Evolutionary conservation across 1,140 invertebrate genomes (phyloP), one percentile per base, ranked within the genome.

Genomic region (Streblospio benedicti): DNA sequence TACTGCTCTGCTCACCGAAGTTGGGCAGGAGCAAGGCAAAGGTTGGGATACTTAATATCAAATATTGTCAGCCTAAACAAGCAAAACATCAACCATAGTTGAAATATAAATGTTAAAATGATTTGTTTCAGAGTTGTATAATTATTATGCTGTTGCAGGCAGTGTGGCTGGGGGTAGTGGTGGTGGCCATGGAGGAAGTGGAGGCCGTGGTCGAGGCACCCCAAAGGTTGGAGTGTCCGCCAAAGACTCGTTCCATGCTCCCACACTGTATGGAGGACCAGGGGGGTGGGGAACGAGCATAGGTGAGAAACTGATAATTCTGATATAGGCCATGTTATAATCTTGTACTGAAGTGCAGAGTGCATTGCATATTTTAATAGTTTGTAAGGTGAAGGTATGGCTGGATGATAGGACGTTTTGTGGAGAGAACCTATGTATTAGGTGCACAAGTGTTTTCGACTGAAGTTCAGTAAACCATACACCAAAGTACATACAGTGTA

Each of bases 131-230:
- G n/a, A 27, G 18, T 52, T 4, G 3, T 25, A 30, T 55, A 44
- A 18, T 49, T 23, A 27, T 51, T 58, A 20, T 51, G 43, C 25
- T 32, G 5, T 58, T 23, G 28, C 16, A 58, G 44, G 56, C 28
- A 25, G n/a, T 2, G 55, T 57, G 5, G 44, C 30, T 1, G 68
- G 70, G 9, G 70, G 67, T 12, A 71, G 70, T 66, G 70, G 70
- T 27, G 70, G 66, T 25, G 70, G 70, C 41, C 70, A 71, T 60
- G 70, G 70, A 20, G 70, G 70, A 12, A 70, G 65, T 57, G 70
- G 70, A 41, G 70, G 70, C 16, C 58, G 70, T 32, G 70, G 68
- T 9, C 38, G 53, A 38, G 62, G 60, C 25, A 44, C 49, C 6
- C 57, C 38, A 9, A 59, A 44, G n/a, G 67, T 65, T 6, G 70